Conservation (phyloP, 2,113 vertebrate species). For the Morone saxatilis region DNA sequence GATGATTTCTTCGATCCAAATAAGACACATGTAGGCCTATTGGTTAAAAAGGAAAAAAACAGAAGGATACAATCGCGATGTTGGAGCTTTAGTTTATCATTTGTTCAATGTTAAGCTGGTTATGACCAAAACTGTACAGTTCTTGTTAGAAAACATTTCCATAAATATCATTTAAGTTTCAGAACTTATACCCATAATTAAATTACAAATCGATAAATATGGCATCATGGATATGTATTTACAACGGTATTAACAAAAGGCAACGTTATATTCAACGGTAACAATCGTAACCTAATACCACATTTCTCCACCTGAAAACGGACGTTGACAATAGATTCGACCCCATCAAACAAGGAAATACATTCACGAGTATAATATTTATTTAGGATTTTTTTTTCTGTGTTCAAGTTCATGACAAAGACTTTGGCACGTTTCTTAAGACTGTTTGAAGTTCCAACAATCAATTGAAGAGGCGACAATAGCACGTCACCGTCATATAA, state of each 20-base stretch:
- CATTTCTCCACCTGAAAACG: constrained; percentile 96
- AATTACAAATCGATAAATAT: constrained; percentile 99
- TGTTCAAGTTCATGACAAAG: constrained; percentile 99
- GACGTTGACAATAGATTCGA: constrained; percentile 96
- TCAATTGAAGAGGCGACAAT: constrained; percentile 93
- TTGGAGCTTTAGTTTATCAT: constrained; percentile 94
- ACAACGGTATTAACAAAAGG: constrained; percentile 99
- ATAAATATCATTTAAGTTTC: constrained; percentile 99
- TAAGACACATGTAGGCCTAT: constrained; percentile 88
- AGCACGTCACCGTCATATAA: constrained; percentile 89
- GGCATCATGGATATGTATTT: constrained; percentile 99
- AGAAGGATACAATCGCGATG: constrained; percentile 88
- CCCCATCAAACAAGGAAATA: constrained; percentile 99
- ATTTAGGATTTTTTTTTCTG: constrained; percentile 85
- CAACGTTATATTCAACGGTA: constrained; percentile 98
- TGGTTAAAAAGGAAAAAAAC: constrained; percentile 79
- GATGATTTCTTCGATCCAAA: constrained; percentile 84
- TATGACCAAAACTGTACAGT: constrained; percentile 99
- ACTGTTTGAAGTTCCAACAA: constrained; percentile 97
- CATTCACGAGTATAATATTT: constrained; percentile 99
- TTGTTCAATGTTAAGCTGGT: constrained; percentile 98
- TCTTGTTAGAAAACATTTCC: constrained; percentile 98
- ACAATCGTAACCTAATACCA: constrained; percentile 97
- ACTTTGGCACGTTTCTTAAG: constrained; percentile 99
- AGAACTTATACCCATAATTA: constrained; percentile 99